These are phyloP conservation scores for Siniperca undulata DNA, from an alignment of 2,797 vertebrate genomes.

Conservation along the genomic window DNA sequence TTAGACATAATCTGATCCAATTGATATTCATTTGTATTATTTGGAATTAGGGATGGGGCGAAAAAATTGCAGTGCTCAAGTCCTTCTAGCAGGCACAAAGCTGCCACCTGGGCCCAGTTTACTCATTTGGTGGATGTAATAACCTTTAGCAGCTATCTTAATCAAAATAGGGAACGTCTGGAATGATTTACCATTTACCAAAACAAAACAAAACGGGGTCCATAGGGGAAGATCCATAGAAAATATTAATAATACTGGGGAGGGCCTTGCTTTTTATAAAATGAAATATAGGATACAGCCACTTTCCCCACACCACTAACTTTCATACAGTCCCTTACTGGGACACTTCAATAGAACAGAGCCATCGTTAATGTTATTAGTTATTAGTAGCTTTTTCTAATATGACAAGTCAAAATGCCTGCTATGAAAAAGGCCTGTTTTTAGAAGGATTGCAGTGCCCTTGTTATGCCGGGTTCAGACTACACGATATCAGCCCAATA, in stretches of 20 bases:
- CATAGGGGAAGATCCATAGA: not conserved
- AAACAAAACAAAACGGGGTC: not conserved
- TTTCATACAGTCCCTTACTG: not conserved
- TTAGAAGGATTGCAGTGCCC: not conserved
- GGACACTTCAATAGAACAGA: not conserved
- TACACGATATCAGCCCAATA: not conserved
- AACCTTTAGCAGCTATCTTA: not conserved
- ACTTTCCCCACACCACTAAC: not conserved
- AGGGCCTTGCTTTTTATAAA: not conserved
- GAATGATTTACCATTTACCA: not conserved
- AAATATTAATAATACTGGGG: not conserved
- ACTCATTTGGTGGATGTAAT: not conserved
- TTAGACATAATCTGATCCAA: not conserved
- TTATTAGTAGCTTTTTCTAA: not conserved
- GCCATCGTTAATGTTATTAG: not conserved
- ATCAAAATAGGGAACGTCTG: not conserved
- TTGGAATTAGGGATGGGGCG: not conserved
- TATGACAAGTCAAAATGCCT: not conserved
- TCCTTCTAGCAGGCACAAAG: not conserved
- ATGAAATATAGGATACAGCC: not conserved
- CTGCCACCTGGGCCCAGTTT: not conserved
- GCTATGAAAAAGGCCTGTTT: not conserved
- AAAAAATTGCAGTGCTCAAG: not conserved
- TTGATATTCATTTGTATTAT: not conserved
- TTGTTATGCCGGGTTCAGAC: not conserved